Evolutionary conservation across 2,113 vertebrate species (phyloP).

Genomic region (Arizona elegans): DNA sequence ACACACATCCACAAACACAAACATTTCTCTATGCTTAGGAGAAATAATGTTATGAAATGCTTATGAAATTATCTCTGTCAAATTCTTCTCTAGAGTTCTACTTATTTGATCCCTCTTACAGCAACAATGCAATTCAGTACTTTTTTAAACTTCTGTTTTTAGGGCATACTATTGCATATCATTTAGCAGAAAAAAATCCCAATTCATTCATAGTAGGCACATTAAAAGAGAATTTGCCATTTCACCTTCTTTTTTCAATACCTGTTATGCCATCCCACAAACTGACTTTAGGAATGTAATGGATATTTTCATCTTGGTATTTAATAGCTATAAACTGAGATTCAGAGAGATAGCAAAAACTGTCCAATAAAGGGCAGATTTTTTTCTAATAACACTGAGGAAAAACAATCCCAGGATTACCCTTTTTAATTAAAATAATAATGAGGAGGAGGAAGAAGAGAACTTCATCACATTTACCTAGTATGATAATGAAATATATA

Average conservation of each 20-base stretch:
- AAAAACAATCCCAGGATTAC: neutral
- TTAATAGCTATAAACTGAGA: rapidly evolving
- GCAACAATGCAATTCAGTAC: neutral
- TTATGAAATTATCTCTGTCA: neutral
- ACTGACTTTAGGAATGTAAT: slow-evolving; percentile 14
- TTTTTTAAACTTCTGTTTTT: neutral
- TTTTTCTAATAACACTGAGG: neutral
- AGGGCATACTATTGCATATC: neutral
- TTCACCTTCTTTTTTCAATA: neutral
- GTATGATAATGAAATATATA: neutral
- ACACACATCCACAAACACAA: neutral
- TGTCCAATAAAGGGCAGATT: neutral
- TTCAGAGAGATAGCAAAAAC: neutral
- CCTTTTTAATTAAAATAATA: neutral
- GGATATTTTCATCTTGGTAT: neutral
- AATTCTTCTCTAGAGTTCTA: neutral
- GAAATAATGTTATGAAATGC: neutral
- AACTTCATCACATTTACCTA: neutral
- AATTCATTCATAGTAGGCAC: neutral
- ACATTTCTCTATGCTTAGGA: neutral
- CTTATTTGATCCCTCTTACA: neutral
- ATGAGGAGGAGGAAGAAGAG: neutral
- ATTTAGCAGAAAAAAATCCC: neutral
- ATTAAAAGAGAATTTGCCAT: slow-evolving; percentile 2
- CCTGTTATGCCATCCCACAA: slow-evolving; percentile 20